phyloP scores from a whole-genome alignment of 2,888 invertebrate species.

The Chloroclystis v-ata region DNA sequence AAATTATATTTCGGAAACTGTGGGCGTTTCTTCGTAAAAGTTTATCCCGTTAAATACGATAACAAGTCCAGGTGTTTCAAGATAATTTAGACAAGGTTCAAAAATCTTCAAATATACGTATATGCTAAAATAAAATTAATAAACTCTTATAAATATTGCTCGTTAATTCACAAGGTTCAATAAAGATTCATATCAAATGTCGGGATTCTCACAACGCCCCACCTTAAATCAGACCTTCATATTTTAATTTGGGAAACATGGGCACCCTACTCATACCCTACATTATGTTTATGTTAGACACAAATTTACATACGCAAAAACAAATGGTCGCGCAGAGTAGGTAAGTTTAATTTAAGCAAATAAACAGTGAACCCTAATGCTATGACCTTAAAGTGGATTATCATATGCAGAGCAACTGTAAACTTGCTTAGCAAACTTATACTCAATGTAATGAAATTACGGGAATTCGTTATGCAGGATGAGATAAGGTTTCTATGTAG shows the following conservation, averaged over 20 bases:
- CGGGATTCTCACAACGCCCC: too few relatives aligned
- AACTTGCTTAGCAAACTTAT: constrained; percentile 30
- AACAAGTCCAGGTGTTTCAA: too few relatives aligned
- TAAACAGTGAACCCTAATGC: constrained; percentile 24
- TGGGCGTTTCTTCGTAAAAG: too few relatives aligned
- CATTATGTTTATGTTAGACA: constrained; percentile 3
- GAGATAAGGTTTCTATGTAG: constrained; percentile 30
- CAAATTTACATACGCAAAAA: constrained; percentile 21
- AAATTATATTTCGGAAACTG: too few relatives aligned
- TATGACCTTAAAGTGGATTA: constrained; percentile 25
- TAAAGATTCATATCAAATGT: too few relatives aligned
- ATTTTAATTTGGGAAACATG: background rate
- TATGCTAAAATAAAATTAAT: too few relatives aligned
- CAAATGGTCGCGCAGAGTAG: constrained; percentile 27
- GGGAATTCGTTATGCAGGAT: constrained; percentile 20
- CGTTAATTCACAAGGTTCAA: too few relatives aligned
- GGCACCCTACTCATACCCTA: constrained; percentile 4
- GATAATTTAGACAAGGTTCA: too few relatives aligned
- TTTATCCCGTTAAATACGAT: too few relatives aligned
- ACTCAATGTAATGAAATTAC: constrained; percentile 32
- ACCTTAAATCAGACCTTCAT: too few relatives aligned
- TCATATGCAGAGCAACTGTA: constrained; percentile 20
- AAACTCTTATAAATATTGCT: too few relatives aligned
- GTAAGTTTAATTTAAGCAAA: constrained; percentile 17
- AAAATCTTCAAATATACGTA: too few relatives aligned